Percentiles rank a stretch among this genome's conserved stretches.
These are phyloP conservation scores for Acipenser transmontanus DNA, from an alignment of 2,797 vertebrate species.

Conservation along the genomic window DNA sequence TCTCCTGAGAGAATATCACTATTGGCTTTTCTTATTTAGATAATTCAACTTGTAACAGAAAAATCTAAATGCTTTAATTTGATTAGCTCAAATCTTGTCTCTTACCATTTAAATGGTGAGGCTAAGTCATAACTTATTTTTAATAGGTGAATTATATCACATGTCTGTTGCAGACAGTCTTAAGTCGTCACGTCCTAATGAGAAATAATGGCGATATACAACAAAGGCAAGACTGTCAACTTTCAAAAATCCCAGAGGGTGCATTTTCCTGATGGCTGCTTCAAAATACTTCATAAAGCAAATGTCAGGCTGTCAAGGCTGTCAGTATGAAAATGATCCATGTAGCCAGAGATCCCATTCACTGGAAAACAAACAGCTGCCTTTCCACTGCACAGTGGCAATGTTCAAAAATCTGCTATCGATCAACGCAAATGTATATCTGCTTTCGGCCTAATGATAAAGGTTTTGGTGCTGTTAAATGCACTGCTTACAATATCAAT, in stretches of 20 bases:
- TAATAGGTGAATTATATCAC: not conserved
- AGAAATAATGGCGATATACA: slow-evolving; percentile 52
- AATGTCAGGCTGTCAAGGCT: slow-evolving; percentile 67
- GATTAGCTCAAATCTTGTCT: too few species aligned
- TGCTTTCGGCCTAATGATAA: slow-evolving; percentile 33
- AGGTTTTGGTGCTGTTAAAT: slow-evolving; percentile 23
- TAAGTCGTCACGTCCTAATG: slow-evolving; percentile 30
- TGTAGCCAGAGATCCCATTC: slow-evolving; percentile 59
- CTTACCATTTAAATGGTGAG: too few species aligned
- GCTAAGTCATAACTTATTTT: too few species aligned
- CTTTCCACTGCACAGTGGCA: slow-evolving; percentile 42
- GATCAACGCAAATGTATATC: slow-evolving; percentile 36
- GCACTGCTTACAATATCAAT: not conserved
- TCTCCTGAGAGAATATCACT: slow-evolving; percentile 9
- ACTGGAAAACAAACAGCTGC: slow-evolving; percentile 62
- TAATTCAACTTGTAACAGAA: too few species aligned
- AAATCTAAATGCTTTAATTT: too few species aligned
- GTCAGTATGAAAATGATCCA: slow-evolving; percentile 64
- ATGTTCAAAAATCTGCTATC: slow-evolving; percentile 46
- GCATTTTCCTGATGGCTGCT: slow-evolving; percentile 57
- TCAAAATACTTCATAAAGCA: slow-evolving; percentile 57
- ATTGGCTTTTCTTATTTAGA: slow-evolving; percentile 23
- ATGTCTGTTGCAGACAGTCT: slow-evolving; percentile 5
- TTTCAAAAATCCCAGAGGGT: slow-evolving; percentile 48
- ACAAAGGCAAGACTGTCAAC: slow-evolving; percentile 61